Percentiles rank a stretch among this genome's conserved stretches.
phyloP scores from a whole-genome alignment of 2,113 vertebrate genomes.

The Caranx melampygus region DNA sequence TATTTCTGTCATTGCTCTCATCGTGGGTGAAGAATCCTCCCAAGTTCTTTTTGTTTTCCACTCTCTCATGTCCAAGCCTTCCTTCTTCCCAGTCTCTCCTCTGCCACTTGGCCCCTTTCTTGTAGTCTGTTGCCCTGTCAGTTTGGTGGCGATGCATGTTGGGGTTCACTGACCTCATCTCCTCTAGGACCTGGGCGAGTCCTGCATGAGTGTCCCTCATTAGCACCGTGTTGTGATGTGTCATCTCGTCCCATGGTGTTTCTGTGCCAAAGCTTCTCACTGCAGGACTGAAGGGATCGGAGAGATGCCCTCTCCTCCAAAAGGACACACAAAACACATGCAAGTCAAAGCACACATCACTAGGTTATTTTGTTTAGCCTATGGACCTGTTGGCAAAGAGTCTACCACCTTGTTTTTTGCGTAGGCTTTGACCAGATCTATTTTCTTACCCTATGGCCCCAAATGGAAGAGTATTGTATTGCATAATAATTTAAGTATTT shows the following conservation, averaged over 20 bases:
- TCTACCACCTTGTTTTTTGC: conserved; percentile 28
- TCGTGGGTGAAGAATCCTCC: neutral
- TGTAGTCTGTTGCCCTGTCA: conserved; percentile 43
- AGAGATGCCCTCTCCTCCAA: conserved; percentile 26
- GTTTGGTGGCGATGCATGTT: conserved; percentile 61
- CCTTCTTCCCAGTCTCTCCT: conserved; percentile 3
- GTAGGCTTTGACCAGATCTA: conserved; percentile 59
- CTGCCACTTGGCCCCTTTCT: conserved; percentile 7
- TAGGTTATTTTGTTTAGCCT: conserved; percentile 53
- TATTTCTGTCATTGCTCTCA: neutral
- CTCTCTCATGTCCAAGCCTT: neutral
- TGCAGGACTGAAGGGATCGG: conserved; percentile 54
- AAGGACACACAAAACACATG: conserved; percentile 60
- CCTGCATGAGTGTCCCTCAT: conserved; percentile 75
- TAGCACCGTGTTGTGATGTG: conserved; percentile 64
- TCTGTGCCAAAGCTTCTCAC: conserved; percentile 81
- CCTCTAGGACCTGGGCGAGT: conserved; percentile 56
- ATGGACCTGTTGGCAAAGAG: conserved; percentile 51
- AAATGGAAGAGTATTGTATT: conserved; percentile 69
- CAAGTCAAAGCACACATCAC: conserved; percentile 56
- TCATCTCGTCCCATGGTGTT: conserved; percentile 63
- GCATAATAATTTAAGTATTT: conserved; percentile 84
- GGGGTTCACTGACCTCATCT: conserved; percentile 64
- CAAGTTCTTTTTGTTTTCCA: neutral
- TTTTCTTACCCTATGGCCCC: conserved; percentile 65